phyloP scores from a whole-genome alignment of 30 jellyfish, hydroid and myxozoan species.

The Aurelia sp. region DNA sequence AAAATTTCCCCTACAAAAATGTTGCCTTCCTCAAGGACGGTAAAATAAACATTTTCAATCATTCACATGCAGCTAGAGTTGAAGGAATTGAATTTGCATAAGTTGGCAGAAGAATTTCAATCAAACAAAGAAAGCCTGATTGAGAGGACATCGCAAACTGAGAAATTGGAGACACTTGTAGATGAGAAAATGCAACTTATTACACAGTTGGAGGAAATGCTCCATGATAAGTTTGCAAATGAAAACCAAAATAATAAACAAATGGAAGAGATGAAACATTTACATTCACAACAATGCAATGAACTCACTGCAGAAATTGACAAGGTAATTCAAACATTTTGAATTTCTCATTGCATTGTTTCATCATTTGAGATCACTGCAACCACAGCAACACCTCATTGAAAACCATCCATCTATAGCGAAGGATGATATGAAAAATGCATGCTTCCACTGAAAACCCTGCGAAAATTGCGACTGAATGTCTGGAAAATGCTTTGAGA shows the following conservation, averaged over 20 bases:
- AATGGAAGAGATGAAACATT: conserved; percentile 64
- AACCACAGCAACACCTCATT: too few species aligned
- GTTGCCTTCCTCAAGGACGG: background rate
- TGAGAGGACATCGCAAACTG: conserved; percentile 40
- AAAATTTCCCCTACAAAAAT: background rate
- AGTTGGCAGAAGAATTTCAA: conserved; percentile 44
- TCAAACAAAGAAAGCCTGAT: conserved; percentile 3
- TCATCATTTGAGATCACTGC: too few species aligned
- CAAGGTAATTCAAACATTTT: background rate
- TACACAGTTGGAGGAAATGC: conserved; percentile 35
- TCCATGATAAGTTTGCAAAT: conserved; percentile 74
- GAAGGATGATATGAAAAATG: too few species aligned
- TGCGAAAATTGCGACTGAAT: too few species aligned
- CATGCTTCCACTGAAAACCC: too few species aligned
- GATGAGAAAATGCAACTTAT: conserved; percentile 51
- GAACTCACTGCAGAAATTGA: conserved; percentile 86
- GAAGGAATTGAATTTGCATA: background rate
- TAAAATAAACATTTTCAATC: background rate
- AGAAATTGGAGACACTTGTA: conserved; percentile 34
- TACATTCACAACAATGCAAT: conserved; percentile 80
- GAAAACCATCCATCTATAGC: too few species aligned
- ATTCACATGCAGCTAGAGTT: conserved; percentile 30
- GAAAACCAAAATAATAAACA: conserved; percentile 47
- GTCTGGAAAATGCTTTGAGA: too few species aligned
- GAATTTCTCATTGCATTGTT: too few species aligned